Conservation (phyloP, 2,797 vertebrate genomes). For the Agapornis canus region DNA sequence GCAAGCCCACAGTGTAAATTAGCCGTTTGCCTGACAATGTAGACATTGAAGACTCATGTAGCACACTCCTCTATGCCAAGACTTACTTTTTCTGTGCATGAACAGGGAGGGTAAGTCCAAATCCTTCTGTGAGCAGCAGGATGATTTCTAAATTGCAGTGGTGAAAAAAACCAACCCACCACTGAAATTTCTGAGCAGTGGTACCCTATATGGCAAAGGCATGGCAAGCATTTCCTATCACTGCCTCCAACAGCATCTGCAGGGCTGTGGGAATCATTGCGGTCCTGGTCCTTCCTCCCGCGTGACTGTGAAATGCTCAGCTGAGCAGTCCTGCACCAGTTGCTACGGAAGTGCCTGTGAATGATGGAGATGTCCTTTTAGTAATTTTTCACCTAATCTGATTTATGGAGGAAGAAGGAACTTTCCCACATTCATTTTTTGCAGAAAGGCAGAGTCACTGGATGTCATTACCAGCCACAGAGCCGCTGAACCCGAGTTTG, state of each 20-base stretch:
- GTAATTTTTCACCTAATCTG: slow-evolving; percentile 46
- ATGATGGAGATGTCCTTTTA: not conserved
- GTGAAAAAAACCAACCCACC: not conserved
- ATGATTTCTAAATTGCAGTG: not conserved
- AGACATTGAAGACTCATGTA: not conserved
- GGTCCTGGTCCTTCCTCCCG: not conserved
- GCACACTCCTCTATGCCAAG: accelerated
- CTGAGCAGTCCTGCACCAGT: not conserved
- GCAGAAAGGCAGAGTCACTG: not conserved
- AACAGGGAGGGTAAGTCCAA: not conserved
- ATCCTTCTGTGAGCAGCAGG: not conserved
- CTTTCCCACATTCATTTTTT: slow-evolving; percentile 47
- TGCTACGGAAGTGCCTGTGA: slow-evolving; percentile 22
- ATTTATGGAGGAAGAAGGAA: slow-evolving; percentile 46
- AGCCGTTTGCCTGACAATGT: not conserved
- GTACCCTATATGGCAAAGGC: not conserved
- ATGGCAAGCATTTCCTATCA: not conserved
- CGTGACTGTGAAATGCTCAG: not conserved
- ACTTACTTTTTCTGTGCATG: not conserved
- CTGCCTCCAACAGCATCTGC: not conserved
- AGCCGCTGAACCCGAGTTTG: accelerated
- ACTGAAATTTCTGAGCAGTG: not conserved
- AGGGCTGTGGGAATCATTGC: accelerated
- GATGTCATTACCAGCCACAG: not conserved
- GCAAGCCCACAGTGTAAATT: not conserved